These are phyloP conservation scores for Cyanistes caeruleus DNA, from an alignment of 2,113 vertebrate genomes.

Conservation along the genomic window DNA sequence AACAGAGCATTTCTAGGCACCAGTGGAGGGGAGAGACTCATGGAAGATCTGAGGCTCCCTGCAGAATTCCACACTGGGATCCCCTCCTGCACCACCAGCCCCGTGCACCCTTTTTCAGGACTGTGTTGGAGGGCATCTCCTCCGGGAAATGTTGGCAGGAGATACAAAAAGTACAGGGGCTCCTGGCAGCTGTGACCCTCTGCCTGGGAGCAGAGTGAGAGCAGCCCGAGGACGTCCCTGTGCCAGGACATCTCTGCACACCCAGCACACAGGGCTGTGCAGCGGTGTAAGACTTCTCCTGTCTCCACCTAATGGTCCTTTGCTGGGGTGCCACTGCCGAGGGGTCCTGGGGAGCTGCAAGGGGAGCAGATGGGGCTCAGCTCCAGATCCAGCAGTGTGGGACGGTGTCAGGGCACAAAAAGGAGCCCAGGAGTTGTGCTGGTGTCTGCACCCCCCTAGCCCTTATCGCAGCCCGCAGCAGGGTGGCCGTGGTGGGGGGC, in stretches of 20 bases:
- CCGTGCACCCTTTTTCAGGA: accelerated
- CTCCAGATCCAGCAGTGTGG: not conserved
- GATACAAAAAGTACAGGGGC: not conserved
- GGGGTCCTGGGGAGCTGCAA: no score
- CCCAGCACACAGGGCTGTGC: not conserved
- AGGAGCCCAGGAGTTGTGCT: not conserved
- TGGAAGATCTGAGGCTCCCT: not conserved
- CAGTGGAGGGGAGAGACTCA: not conserved
- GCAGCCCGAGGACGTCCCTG: not conserved
- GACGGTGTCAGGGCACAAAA: accelerated
- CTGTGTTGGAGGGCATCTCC: accelerated
- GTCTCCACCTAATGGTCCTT: not conserved
- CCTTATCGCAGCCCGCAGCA: not conserved
- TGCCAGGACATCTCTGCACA: not conserved
- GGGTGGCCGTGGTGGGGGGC: accelerated
- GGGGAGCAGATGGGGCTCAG: not conserved
- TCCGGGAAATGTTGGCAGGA: not conserved
- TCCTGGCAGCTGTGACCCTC: not conserved
- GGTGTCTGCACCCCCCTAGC: not conserved
- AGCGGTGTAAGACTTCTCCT: not conserved
- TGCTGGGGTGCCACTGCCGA: not conserved
- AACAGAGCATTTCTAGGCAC: not conserved
- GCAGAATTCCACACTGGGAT: accelerated
- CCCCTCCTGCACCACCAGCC: not conserved
- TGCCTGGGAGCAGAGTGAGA: not conserved